phyloP scores from a whole-genome alignment of 2,797 vertebrate genomes.

The Acrossocheilus wenchowensis region DNA sequence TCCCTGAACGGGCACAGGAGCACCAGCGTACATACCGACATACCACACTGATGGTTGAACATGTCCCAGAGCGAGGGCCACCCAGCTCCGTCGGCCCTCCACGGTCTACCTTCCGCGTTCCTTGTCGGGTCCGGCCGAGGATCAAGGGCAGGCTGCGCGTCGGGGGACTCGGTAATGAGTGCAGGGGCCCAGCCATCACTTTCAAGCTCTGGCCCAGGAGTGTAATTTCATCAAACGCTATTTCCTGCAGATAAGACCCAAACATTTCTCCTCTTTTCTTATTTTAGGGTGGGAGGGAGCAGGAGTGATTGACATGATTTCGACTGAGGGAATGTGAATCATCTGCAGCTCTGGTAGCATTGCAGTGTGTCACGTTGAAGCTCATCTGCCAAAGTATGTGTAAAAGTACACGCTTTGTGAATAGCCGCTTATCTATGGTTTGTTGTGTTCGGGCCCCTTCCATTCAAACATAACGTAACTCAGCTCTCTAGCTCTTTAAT shows the following conservation, averaged over 20 bases:
- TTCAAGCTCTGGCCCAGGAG: slow-evolving; percentile 78
- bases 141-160: slow-evolving; percentile 76
- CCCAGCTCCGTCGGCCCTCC: slow-evolving; percentile 72
- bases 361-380: neutral
- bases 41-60: slow-evolving; percentile 76
- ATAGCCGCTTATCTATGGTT: slow-evolving; percentile 1
- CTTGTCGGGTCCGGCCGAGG: slow-evolving; percentile 71
- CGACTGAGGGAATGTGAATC: slow-evolving; percentile 12
- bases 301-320: slow-evolving; percentile 51
- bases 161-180: slow-evolving; percentile 78
- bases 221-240: slow-evolving; percentile 79
- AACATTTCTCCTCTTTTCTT: slow-evolving; percentile 72
- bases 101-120: slow-evolving; percentile 76
- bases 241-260: slow-evolving; percentile 83
- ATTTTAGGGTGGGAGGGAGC: slow-evolving; percentile 58
- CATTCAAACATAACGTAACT: slow-evolving; percentile 62
- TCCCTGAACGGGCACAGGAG: slow-evolving; percentile 64
- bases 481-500: slow-evolving; percentile 64
- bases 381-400: neutral
- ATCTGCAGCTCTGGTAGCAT: neutral
- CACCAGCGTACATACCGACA: slow-evolving; percentile 75
- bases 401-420: neutral
- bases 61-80: slow-evolving; percentile 74
- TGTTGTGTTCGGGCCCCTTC: slow-evolving; percentile 39
- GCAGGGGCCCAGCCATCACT: slow-evolving; percentile 71